Conservation (phyloP, 2,888 invertebrate genomes). For the Yponomeuta sedellus region DNA sequence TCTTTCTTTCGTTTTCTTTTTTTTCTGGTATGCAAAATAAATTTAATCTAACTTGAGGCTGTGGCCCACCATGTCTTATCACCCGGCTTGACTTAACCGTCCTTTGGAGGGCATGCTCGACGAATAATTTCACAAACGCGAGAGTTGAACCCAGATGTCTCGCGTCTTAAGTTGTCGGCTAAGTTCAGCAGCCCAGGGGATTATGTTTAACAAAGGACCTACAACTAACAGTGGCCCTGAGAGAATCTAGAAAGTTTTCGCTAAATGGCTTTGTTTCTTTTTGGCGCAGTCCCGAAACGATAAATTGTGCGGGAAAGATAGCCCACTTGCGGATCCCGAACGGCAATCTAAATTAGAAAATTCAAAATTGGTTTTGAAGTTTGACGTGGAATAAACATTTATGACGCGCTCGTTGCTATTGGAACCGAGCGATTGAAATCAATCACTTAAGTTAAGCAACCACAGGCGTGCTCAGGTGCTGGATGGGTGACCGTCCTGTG, state of each 20-base stretch:
- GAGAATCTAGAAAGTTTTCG: not conserved
- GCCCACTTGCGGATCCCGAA: not conserved
- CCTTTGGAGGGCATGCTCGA: not conserved
- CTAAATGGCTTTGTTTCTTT: not conserved
- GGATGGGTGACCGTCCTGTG: too few species aligned
- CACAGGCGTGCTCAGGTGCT: too few species aligned
- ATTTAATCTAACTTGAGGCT: too few species aligned
- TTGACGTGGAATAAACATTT: too few species aligned
- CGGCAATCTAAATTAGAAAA: too few species aligned
- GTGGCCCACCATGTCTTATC: not conserved
- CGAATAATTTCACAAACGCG: conserved; percentile 4
- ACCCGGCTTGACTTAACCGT: not conserved
- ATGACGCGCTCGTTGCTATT: too few species aligned
- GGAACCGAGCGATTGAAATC: too few species aligned
- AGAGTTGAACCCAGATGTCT: conserved; percentile 2
- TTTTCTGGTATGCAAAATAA: too few species aligned
- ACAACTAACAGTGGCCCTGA: not conserved
- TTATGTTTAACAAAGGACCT: not conserved
- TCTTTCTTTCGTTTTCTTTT: too few species aligned
- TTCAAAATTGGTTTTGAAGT: too few species aligned
- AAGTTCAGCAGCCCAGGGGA: conserved; percentile 1
- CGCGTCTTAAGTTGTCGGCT: not conserved
- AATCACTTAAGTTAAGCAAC: too few species aligned
- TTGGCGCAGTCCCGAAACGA: not conserved
- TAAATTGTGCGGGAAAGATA: not conserved